Conservation (phyloP, 2,888 invertebrate genomes). For the Platycheirus rosarum region DNA sequence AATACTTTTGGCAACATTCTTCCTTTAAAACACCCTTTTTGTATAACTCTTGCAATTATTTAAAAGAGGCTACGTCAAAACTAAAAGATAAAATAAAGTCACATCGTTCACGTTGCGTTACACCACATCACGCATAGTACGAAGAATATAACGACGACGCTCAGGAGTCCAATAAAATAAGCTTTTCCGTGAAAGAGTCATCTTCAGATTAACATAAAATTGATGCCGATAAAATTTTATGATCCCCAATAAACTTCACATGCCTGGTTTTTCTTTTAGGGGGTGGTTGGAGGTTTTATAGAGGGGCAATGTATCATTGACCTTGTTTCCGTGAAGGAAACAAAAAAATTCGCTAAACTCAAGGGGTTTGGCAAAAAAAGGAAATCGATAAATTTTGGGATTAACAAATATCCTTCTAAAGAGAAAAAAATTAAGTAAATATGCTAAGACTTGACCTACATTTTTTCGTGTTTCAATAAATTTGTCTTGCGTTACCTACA, state of each 20-base stretch:
- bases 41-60: not conserved
- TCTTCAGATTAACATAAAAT: conserved; percentile 51
- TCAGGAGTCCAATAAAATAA: conserved; percentile 45
- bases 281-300: not conserved
- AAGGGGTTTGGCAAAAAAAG: conserved; percentile 2
- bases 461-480: not conserved
- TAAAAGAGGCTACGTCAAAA: not conserved
- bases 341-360: conserved; percentile 10
- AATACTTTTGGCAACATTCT: not conserved
- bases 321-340: conserved; percentile 13
- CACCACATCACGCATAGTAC: not conserved
- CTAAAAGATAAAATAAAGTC: not conserved
- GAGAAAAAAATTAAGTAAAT: not conserved
- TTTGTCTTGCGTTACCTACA: not conserved
- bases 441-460: conserved; percentile 18
- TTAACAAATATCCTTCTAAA: conserved; percentile 6
- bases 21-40: not conserved
- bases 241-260: conserved; percentile 19
- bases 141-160: not conserved
- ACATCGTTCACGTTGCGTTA: not conserved
- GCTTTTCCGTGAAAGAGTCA: conserved; percentile 27
- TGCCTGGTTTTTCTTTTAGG: conserved; percentile 1
- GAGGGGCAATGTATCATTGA: conserved; percentile 4
- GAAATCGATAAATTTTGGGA: conserved; percentile 28
- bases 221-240: conserved; percentile 45